Base-by-base conservation (phyloP, 1,140 invertebrate species). In the Monomorium pharaonis region DNA sequence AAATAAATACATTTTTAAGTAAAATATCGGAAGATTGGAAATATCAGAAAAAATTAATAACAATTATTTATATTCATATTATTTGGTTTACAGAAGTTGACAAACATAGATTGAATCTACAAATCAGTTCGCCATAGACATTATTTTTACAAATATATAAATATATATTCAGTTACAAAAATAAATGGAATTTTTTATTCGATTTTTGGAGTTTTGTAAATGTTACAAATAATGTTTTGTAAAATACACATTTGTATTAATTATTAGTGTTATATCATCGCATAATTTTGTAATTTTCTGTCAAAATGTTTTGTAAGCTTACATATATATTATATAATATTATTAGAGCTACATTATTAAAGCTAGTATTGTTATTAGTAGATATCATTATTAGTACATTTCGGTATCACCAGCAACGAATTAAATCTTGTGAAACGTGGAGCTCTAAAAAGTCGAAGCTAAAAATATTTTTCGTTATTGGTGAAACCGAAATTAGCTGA, bases 131-230 rank as follows among this genome's bases (percentile, higher is more conserved):
- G 37, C 42, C 44, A 51, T 75, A 84, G 56, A 84, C 24, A 85
- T 76, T 60, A 18, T 60, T 84, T 69, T 80, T 80, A 80, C 47
- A 80, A 69, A 80, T 24, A 78, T 67, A 78, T 56, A 78, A 65
- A 80, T 78, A 85, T 78, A 85, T 78, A 85, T 5, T 85, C n/a
- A 21, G 33, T 85, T 85, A 85, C 24, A 85, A 85, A 85, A 85
- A 85, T 85, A 85, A 85, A 85, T 65, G 84, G 42, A 78, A 85
- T 67, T 78, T 78, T 58, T 77, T 37, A 80, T 74, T 65, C 16
- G 37, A 54, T 65, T 54, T 18, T 33, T 24, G n/a, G n/a, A 42
- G 24, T 42, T 78, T 58, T 1, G 62, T 60, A 65, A 78, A 67
- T 80, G 37, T 80, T 78, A 51, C 30, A 65, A 54, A 4, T 37